These are phyloP conservation scores for Morphnarchus princeps DNA, from an alignment of 2,113 vertebrate species.

Conservation along the genomic window DNA sequence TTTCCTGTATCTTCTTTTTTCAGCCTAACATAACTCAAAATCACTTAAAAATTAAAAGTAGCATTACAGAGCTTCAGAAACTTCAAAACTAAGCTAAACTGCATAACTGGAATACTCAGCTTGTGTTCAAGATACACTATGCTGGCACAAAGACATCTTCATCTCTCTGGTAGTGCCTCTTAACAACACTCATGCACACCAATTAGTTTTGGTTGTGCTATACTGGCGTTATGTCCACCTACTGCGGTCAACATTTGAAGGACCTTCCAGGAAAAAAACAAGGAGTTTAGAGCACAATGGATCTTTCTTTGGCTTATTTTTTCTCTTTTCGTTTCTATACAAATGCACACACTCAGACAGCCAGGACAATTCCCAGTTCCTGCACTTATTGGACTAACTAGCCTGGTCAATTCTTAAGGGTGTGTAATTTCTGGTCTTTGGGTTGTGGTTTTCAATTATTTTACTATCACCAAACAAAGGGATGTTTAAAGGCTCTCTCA, in stretches of 20 bases:
- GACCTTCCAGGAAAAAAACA: background rate
- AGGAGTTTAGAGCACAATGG: background rate
- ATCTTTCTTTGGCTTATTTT: background rate
- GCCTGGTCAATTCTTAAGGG: background rate
- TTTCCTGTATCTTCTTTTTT: background rate
- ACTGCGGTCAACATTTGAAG: background rate
- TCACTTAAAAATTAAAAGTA: background rate
- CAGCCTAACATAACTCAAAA: background rate
- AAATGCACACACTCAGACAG: background rate
- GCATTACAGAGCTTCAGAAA: background rate
- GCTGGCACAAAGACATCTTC: background rate
- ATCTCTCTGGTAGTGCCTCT: background rate
- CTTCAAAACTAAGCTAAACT: background rate
- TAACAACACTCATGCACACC: background rate
- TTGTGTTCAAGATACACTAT: background rate
- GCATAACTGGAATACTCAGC: background rate
- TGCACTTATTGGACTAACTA: background rate
- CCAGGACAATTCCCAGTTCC: background rate
- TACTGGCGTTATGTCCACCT: background rate
- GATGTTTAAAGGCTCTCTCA: background rate
- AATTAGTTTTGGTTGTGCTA: background rate
- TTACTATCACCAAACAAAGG: background rate
- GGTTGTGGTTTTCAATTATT: background rate
- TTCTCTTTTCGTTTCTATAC: background rate
- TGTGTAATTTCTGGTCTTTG: background rate